Base-by-base conservation (phyloP, 2,113 vertebrate genomes). In the Procavia capensis region DNA sequence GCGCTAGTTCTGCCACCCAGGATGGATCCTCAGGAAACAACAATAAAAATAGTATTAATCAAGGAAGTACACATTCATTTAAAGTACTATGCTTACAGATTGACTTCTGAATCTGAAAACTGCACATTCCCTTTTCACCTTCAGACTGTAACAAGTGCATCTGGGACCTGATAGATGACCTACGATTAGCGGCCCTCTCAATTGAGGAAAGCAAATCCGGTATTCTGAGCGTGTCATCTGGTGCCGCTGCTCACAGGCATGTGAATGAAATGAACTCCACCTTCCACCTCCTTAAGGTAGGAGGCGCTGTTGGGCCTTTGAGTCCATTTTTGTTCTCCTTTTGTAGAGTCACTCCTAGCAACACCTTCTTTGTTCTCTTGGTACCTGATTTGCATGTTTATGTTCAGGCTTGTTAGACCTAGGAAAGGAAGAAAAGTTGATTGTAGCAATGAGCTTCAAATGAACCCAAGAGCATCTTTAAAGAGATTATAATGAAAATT, bases 101-200 rank as follows among this genome's bases (percentile, higher is more conserved):
- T 50, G 85, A 70, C 87, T 54, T 91, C 75, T 34, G 47, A 80
- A 29, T 88, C 75, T 79, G 63, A 94, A 39, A 96, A 97, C 92
- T 29, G 93, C 1, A 25, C 47, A 3, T 3, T n/a, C 4, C 90
- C 5, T 27, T 95, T 98, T 97, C 83, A 36, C 96, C 88, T 61
- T 25, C 95, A 99, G 99, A 98, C 95, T 99, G 99, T 43, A 99
- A 99, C 91, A 99, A 99, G 64, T 99, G 99, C 64, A 99, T 99
- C 92, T 99, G 99, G 99, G 99, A 99, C 97, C 98, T 99, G 98
- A 99, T 99, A 11, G 99, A 99, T 34, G 99, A 99, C 96, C 97
- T 99, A 61, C 97, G 97, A 43, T 91, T 98, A 92, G 99, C 99
- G 11, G 99, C 99, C 8, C 98, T 99, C 93, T 98, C 99, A 6